These are phyloP conservation scores for Clangula hyemalis DNA, from an alignment of 2,797 vertebrate genomes.

Conservation along the genomic window DNA sequence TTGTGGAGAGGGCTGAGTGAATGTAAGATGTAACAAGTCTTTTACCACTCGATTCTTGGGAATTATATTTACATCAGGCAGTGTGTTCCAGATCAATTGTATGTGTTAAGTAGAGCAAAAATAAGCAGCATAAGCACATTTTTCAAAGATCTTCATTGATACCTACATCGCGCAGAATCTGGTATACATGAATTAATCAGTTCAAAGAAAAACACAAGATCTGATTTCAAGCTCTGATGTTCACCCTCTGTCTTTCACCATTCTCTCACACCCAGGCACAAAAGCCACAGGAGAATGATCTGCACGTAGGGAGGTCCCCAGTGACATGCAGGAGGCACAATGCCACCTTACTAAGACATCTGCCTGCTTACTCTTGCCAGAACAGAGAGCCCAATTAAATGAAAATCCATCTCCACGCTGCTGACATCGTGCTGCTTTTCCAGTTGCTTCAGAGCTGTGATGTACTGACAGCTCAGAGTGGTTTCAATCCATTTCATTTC, in stretches of 20 bases:
- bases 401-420: neutral
- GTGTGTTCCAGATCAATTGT: neutral
- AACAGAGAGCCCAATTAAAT: slow-evolving; percentile 3
- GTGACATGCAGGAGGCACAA: fast-evolving
- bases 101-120: neutral
- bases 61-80: neutral
- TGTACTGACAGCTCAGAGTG: slow-evolving; percentile 13
- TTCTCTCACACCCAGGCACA: neutral
- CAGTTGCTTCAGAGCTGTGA: slow-evolving; percentile 9
- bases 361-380: neutral
- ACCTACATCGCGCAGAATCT: neutral
- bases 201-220: neutral
- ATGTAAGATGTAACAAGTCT: neutral
- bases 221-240: neutral
- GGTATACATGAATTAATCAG: fast-evolving
- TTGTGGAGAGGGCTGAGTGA: neutral
- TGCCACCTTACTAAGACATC: neutral
- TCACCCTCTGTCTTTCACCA: neutral
- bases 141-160: neutral
- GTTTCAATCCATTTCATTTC: neutral
- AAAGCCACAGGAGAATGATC: neutral
- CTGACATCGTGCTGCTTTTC: neutral
- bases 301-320: neutral
- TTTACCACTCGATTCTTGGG: neutral
- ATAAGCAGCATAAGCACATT: neutral